Conservation (phyloP, 2,797 vertebrate species). For the Gambusia yucatana region DNA sequence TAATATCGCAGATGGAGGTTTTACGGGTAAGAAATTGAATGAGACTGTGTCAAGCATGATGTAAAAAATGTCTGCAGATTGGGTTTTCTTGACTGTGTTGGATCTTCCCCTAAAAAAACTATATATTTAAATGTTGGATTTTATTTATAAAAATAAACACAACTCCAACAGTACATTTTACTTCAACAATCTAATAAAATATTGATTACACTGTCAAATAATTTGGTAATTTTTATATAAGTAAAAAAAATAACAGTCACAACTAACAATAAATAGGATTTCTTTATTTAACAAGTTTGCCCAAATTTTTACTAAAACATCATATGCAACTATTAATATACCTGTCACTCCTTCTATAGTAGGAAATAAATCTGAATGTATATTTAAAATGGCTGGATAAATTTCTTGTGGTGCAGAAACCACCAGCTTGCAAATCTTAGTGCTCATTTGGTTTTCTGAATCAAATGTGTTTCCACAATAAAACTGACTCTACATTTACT, state of each 20-base stretch:
- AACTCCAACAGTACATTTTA: not conserved
- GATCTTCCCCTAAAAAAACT: not conserved
- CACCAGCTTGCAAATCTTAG: not conserved
- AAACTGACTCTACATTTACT: not conserved
- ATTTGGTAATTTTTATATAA: not conserved
- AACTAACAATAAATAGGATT: not conserved
- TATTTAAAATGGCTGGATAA: not conserved
- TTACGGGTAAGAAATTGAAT: constrained; percentile 86
- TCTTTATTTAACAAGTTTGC: not conserved
- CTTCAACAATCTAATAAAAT: not conserved
- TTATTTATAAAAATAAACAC: not conserved
- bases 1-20: constrained; percentile 97
- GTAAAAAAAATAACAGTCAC: not conserved
- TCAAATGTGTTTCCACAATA: not conserved
- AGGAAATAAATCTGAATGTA: not conserved
- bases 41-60: not conserved
- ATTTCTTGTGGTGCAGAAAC: not conserved
- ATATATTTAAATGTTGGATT: not conserved
- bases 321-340: not conserved
- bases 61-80: not conserved
- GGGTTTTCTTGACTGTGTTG: not conserved
- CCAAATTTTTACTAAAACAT: not conserved
- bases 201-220: not conserved
- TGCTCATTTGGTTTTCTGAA: not conserved
- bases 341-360: not conserved